Evolutionary conservation across 2,888 invertebrate genomes (phyloP), one percentile per base, ranked within the genome.

Genomic region (Autographa pulchrina): DNA sequence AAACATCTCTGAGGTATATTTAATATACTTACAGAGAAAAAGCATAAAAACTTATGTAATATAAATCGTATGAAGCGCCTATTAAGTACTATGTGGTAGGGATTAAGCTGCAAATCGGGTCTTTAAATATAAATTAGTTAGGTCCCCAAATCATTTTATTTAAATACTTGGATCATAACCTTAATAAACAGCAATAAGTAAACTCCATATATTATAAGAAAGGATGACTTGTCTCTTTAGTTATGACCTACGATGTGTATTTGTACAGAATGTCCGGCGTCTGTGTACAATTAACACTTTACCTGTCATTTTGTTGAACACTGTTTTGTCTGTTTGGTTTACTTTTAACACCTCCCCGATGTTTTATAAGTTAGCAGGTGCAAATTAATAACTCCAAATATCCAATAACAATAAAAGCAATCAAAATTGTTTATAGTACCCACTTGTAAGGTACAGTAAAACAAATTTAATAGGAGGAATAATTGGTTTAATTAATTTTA

Each of bases 231-330:
- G n/a, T 59, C n/a, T 16, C 25, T 32, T 59, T n/a, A 32, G 25
- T n/a, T 56, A 6, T 32, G 59, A 32, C 32, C 59, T 59, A 59
- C 16, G 31, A 32, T 25, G 60, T 63, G 69, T 66, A 25, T 71
- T 76, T 65, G 65, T 56, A 48, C 16, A 77, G 73, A 65, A 72
- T 58, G 61, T 61, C 67, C 70, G 52, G 25, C 54, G 56, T 65
- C 70, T 74, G 69, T 77, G 58, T 61, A 63, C 75, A 81, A 85
- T 83, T 85, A 85, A 66, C 85, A 83, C 85, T 20, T 67, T 58
- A 63, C 66, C 68, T 56, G 62, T 71, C 41, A 38, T 20, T 62
- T 67, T 73, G 73, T 77, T 72, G 65, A 63, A 64, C 61, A 8
- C 58, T 68, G 61, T 75, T 84, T 82, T 65, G 64, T 78, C 58